Evolutionary conservation across 2,797 vertebrate genomes (phyloP), one percentile per base, ranked within the genome.

Genomic region (Rhinogobio ventralis): DNA sequence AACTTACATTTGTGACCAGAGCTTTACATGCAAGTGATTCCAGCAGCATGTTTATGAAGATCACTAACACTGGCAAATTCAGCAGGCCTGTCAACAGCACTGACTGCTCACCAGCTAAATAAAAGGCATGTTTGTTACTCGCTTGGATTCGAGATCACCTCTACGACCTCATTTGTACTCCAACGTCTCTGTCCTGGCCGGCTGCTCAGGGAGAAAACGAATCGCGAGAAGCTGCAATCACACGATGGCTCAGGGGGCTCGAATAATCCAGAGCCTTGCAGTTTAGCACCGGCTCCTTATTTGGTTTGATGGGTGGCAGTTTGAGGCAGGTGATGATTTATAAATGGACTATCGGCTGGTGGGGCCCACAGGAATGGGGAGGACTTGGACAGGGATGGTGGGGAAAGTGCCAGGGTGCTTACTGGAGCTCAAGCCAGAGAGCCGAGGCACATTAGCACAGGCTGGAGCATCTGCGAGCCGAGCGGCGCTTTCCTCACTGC

Each of bases 281-380:
- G 67, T 42, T 84, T 84, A 81, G 71, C 69, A 33, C 45, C 55
- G 17, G 72, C 39, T 53, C 71, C 79, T 84, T 81, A 77, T 81
- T 77, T 72, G 60, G 81, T 79, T 42, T 76, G 76, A 86, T 81
- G 86, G 81, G 86, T 66, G 81, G 69, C 81, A 80, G 82, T 82
- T 64, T 49, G 82, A 87, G 46, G 81, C 81, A 83, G 81, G 80
- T 80, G 82, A 81, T 84, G 86, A 81, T 78, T 83, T 84, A 84
- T 81, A 77, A 83, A 87, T 84, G 82, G 77, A 62, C 81, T 17
- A 20, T 86, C 30, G 74, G 85, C 80, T 79, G 55, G 68, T 51
- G 53, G 62, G 49, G 69, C 82, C 77, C 85, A 79, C 81, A 83
- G 64, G 82, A 84, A 51, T 62, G 68, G 36, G 45, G 60, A 73